A percentile compares a stretch with the other conserved stretches of the same genome.
Conservation (phyloP, 1,140 invertebrate genomes). For the Oryzaephilus surinamensis region DNA sequence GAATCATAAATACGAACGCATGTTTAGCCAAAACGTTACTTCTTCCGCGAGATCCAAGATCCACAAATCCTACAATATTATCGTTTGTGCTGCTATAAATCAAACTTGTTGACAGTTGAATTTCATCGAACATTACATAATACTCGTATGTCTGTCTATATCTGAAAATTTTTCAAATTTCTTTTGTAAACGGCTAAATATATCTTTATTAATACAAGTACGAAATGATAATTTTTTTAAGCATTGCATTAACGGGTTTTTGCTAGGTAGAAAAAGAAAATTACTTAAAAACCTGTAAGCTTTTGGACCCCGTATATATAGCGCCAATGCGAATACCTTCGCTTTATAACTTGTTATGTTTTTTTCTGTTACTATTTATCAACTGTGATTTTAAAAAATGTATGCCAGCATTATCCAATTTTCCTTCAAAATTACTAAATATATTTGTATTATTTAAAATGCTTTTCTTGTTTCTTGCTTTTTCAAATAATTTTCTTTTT, state of each 20-base stretch:
- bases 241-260: background rate
- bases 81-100: background rate
- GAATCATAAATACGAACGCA: constrained; percentile 1
- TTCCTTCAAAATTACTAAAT: background rate
- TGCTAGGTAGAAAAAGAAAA: background rate
- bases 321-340: background rate
- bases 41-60: background rate
- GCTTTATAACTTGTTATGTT: background rate
- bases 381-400: background rate
- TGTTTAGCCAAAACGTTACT: background rate
- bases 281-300: constrained; percentile 2
- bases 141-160: background rate
- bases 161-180: background rate
- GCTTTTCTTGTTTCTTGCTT: background rate
- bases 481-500: background rate
- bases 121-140: background rate
- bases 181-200: background rate
- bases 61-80: background rate
- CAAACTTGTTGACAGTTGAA: background rate
- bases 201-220: background rate
- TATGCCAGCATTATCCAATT: background rate
- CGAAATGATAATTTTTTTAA: background rate
- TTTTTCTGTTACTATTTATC: background rate
- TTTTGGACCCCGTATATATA: constrained; percentile 2
- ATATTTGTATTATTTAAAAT: background rate